Conservation (phyloP, 2,888 invertebrate genomes). For the Masnerella sp. region DNA sequence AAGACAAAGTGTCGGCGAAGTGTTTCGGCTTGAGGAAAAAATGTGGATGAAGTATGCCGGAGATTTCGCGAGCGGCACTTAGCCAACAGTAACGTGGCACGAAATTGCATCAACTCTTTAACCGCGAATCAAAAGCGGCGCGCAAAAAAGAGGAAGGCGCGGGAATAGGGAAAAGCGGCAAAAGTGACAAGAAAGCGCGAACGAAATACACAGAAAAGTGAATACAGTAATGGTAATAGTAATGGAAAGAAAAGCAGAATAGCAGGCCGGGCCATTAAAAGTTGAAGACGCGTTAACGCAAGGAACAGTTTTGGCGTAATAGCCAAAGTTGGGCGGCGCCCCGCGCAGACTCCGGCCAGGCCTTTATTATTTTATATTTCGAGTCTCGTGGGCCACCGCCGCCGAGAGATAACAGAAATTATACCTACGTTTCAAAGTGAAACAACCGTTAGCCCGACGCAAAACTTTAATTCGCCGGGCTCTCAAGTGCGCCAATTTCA, state of each 20-base stretch:
- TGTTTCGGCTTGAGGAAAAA: not conserved
- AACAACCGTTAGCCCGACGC: constrained; percentile 71
- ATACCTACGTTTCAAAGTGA: constrained; percentile 69
- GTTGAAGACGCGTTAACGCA: constrained; percentile 74
- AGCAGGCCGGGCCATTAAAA: constrained; percentile 70
- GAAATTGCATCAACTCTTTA: constrained; percentile 43
- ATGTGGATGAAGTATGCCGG: constrained; percentile 28
- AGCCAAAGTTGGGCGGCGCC: constrained; percentile 69
- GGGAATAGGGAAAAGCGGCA: constrained; percentile 32
- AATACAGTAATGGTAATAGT: constrained; percentile 55
- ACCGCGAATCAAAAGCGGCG: constrained; percentile 41
- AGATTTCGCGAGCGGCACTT: constrained; percentile 32
- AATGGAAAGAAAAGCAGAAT: constrained; percentile 52
- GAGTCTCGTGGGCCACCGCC: constrained; percentile 63
- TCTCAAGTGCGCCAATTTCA: constrained; percentile 48
- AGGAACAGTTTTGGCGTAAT: constrained; percentile 74
- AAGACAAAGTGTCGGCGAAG: not conserved
- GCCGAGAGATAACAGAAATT: constrained; percentile 72
- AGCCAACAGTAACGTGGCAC: constrained; percentile 22
- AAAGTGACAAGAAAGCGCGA: constrained; percentile 20
- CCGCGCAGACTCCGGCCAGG: constrained; percentile 53
- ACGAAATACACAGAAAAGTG: constrained; percentile 37
- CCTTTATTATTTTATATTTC: constrained; percentile 72
- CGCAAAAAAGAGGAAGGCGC: constrained; percentile 16
- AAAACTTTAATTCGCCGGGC: constrained; percentile 65